phyloP scores from a whole-genome alignment of 2,113 vertebrate species.

The Microtus ochrogaster region DNA sequence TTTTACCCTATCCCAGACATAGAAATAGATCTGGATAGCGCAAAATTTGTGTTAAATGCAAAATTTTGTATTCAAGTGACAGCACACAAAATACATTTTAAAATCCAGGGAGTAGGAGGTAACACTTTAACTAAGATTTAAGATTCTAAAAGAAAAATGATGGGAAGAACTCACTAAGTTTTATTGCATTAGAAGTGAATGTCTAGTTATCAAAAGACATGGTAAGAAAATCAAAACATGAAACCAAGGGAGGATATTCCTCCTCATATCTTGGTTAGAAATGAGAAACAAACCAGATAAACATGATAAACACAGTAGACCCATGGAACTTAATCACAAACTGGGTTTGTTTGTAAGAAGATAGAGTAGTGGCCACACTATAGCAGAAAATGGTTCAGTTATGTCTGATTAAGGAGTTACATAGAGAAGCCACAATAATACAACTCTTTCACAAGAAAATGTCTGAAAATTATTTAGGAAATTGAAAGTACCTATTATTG shows the following conservation, averaged over 20 bases:
- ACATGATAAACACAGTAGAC: neutral
- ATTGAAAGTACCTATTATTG: neutral
- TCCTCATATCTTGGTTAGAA: neutral
- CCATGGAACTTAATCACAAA: neutral
- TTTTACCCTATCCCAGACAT: neutral
- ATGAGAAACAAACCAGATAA: constrained; percentile 16
- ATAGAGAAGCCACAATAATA: neutral
- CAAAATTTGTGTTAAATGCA: neutral
- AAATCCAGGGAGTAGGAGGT: neutral
- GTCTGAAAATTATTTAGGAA: neutral
- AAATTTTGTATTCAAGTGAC: constrained; percentile 24
- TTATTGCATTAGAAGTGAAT: neutral
- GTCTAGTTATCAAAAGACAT: constrained; percentile 23
- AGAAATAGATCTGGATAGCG: neutral
- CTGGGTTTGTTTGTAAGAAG: neutral
- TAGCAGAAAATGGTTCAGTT: neutral
- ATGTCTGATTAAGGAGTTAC: neutral
- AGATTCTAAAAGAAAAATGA: neutral
- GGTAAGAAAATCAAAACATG: neutral
- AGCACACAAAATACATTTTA: neutral
- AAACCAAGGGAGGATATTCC: neutral
- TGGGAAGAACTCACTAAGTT: neutral
- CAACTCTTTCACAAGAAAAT: neutral
- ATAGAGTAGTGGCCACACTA: neutral
- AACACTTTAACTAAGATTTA: neutral